Percentiles rank a stretch among this genome's conserved stretches.
These are phyloP conservation scores for Muscina levida DNA, from an alignment of 2,888 invertebrate species.

Conservation along the genomic window DNA sequence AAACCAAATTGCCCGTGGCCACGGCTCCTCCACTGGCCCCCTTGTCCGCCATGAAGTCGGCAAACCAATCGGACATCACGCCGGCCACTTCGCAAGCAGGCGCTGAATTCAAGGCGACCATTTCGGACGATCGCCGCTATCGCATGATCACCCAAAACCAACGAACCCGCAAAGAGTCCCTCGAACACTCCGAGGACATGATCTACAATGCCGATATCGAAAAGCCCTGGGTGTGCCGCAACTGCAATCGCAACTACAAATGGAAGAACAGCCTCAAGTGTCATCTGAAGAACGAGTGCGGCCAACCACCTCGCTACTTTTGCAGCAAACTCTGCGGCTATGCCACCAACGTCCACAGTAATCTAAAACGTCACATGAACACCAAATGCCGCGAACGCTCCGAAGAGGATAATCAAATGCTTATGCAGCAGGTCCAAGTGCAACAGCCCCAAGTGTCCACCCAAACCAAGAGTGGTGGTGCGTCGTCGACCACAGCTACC, in stretches of 20 bases:
- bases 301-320: slow-evolving; percentile 81
- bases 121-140: slow-evolving; percentile 78
- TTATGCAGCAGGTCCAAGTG: slow-evolving; percentile 75
- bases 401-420: slow-evolving; percentile 75
- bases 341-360: slow-evolving; percentile 80
- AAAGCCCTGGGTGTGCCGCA: slow-evolving; percentile 82
- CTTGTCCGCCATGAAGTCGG: slow-evolving; percentile 54
- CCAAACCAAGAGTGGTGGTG: slow-evolving; percentile 24
- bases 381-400: slow-evolving; percentile 79
- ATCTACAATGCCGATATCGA: slow-evolving; percentile 79
- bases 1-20: slow-evolving; percentile 59
- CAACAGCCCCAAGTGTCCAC: slow-evolving; percentile 64
- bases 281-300: slow-evolving; percentile 86
- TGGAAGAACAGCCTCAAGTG: slow-evolving; percentile 87
- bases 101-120: slow-evolving; percentile 69
- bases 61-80: slow-evolving; percentile 67
- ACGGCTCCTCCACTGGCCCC: slow-evolving; percentile 61
- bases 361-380: slow-evolving; percentile 79
- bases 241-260: slow-evolving; percentile 87
- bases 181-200: slow-evolving; percentile 80
- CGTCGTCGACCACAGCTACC: slow-evolving; percentile 2
- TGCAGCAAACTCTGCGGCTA: slow-evolving; percentile 80
- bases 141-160: slow-evolving; percentile 79
- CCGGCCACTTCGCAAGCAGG: slow-evolving; percentile 58
- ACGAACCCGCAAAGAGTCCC: slow-evolving; percentile 78